These are phyloP conservation scores for Dexiosoma caninum DNA, from an alignment of 2,888 invertebrate genomes.

Conservation along the genomic window DNA sequence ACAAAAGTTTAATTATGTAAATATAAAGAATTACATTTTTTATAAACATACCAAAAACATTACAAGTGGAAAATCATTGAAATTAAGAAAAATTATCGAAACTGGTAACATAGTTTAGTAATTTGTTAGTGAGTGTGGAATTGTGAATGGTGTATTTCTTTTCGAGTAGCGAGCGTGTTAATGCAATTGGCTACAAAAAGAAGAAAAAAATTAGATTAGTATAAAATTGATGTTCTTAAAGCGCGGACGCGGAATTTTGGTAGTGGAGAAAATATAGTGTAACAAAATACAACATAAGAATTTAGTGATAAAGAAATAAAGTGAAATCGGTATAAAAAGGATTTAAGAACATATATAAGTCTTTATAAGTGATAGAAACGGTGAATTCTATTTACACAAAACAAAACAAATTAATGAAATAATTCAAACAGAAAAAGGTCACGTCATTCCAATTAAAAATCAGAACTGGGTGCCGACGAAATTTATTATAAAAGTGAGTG, in stretches of 20 bases:
- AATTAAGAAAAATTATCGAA: neutral
- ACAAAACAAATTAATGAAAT: neutral
- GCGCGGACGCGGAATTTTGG: slow-evolving; percentile 70
- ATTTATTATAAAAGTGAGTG: slow-evolving; percentile 12
- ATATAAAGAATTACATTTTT: too few relatives aligned
- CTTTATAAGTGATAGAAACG: neutral
- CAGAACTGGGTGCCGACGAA: slow-evolving; percentile 5
- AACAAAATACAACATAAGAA: neutral
- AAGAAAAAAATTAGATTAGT: slow-evolving; percentile 66
- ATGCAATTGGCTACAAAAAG: slow-evolving; percentile 50
- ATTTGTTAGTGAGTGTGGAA: neutral
- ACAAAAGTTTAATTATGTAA: too few relatives aligned
- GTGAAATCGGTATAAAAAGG: slow-evolving; percentile 17
- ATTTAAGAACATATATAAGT: slow-evolving; percentile 3
- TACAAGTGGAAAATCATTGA: too few relatives aligned
- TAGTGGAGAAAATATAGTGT: slow-evolving; percentile 13
- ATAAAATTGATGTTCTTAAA: slow-evolving; percentile 69
- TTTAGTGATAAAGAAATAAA: neutral
- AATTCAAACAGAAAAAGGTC: neutral
- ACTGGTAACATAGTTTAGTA: neutral
- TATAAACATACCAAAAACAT: too few relatives aligned
- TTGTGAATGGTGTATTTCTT: slow-evolving; percentile 4
- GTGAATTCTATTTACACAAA: neutral
- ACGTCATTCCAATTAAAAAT: neutral
- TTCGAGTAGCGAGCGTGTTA: neutral